Percentiles rank a stretch among this genome's conserved stretches.
Evolutionary conservation across 1,140 invertebrate species (phyloP).

Genomic region (Hestina assimilis): DNA sequence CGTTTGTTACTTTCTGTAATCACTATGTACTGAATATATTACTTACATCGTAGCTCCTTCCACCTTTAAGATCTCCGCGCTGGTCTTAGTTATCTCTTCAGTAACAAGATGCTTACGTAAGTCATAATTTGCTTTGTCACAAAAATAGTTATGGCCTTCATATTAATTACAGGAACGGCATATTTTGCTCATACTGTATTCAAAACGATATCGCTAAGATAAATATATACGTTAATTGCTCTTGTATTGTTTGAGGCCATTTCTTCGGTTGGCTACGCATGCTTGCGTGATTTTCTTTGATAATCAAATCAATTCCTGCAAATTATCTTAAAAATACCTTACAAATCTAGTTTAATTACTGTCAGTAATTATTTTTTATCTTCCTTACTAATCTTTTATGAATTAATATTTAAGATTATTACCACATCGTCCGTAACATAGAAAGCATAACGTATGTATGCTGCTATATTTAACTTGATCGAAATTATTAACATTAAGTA

Average conservation of each 20-base stretch:
- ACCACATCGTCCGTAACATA: no score
- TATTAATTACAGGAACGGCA: no score
- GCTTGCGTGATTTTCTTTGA: constrained; percentile 35
- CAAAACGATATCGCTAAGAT: no score
- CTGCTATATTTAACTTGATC: constrained; percentile 6
- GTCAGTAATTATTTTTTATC: constrained; percentile 8
- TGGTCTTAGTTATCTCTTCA: constrained; percentile 4
- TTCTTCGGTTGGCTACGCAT: constrained; percentile 27
- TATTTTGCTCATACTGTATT: no score
- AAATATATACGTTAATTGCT: no score
- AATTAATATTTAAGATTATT: neutral
- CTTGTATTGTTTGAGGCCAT: neutral
- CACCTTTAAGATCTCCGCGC: neutral
- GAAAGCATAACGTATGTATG: no score
- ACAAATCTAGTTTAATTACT: constrained; percentile 35
- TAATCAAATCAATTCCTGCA: constrained; percentile 39
- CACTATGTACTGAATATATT: constrained; percentile 58
- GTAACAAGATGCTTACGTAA: no score
- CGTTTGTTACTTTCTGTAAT: constrained; percentile 66
- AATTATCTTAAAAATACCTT: constrained; percentile 32
- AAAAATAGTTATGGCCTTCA: no score
- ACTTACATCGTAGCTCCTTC: constrained; percentile 21
- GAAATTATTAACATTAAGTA: constrained; percentile 36
- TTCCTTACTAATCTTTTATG: neutral
- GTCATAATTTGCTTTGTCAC: neutral